Base-by-base conservation (phyloP, 2,797 vertebrate species). In the Bryconaethiops microstoma region DNA sequence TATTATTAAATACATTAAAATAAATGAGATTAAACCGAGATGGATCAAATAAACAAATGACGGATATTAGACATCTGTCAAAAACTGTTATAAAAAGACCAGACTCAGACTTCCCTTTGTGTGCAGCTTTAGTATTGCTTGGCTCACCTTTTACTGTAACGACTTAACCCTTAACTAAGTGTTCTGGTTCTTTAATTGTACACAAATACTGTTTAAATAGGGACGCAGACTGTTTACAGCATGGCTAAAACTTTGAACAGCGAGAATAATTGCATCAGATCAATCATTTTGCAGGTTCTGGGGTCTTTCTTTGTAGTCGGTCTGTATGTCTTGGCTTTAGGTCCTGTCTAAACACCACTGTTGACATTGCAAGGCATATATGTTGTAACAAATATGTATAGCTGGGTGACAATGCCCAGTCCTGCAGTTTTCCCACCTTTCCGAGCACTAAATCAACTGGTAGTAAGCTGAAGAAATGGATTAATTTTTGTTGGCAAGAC, bases 401-500 rank as follows among this genome's bases (percentile, higher is more conserved):
- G 68, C 52, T 54, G 19, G 57, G 72, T 70, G 25, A 48, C 54
- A 59, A 45, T 74, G 68, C 59, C 64, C 55, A 45, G 57, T 74
- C 21, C 52, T 57, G 75, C 42, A 57, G 52, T 69, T 74, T 78
- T 78, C 72, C 71, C 65, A 82, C 73, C 71, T 78, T 25, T 67
- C 81, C 59, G 78, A 48, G 62, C 77, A 63, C 52, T 76, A 76
- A 80, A 87, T 81, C 76, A 83, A 72, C 67, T 39, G 42, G 42
- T 52, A 78, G 79, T 64, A 74, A 55, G 73, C 78, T 17, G 23
- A 52, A 57, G 57, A 78, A 81, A 69, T 83, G 74, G 75, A 85
- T 84, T 84, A 65, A 86, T 85, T 83, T 85, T 64, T 69, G 72
- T 85, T 83, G 84, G 84, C 84, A 84, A 77, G 39, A 74, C 35